These are phyloP conservation scores for Phylloscopus collybita DNA, from an alignment of 2,797 vertebrate species.

Conservation along the genomic window DNA sequence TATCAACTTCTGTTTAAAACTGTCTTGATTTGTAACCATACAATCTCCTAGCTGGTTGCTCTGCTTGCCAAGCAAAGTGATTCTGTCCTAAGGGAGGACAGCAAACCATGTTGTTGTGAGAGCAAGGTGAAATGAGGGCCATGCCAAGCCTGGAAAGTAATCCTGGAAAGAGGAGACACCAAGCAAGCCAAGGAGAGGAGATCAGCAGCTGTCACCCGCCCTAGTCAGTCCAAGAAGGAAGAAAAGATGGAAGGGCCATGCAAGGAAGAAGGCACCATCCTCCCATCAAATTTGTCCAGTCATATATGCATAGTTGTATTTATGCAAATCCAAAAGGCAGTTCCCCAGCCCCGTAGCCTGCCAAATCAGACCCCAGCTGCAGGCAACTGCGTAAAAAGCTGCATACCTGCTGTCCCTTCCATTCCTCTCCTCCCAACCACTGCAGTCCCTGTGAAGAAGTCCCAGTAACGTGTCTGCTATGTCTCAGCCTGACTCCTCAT, in stretches of 20 bases:
- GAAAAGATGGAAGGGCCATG: conserved; percentile 32
- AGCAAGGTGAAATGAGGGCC: conserved; percentile 1
- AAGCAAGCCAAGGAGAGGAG: conserved; percentile 35
- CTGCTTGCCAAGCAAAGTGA: neutral
- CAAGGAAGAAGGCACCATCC: conserved; percentile 34
- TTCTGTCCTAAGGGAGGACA: neutral
- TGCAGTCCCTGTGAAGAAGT: conserved; percentile 62
- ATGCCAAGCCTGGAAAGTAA: conserved; percentile 43
- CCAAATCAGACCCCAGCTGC: conserved; percentile 35
- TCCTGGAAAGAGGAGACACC: conserved; percentile 17
- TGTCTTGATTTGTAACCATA: neutral
- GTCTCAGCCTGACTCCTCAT: conserved; percentile 64
- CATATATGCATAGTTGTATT: neutral
- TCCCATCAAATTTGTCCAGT: neutral
- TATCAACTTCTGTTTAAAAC: neutral
- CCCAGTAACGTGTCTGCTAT: conserved; percentile 45
- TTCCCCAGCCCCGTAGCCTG: conserved; percentile 28
- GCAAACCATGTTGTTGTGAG: neutral
- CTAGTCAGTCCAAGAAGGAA: conserved; percentile 8
- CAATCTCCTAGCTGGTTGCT: neutral
- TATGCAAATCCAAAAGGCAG: conserved; percentile 35
- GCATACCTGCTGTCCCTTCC: conserved; percentile 66
- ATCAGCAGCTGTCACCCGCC: neutral
- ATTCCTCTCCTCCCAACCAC: conserved; percentile 64
- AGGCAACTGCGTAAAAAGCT: conserved; percentile 42